phyloP scores from a whole-genome alignment of 2,888 invertebrate species.

The Pristionchus exspectatus region DNA sequence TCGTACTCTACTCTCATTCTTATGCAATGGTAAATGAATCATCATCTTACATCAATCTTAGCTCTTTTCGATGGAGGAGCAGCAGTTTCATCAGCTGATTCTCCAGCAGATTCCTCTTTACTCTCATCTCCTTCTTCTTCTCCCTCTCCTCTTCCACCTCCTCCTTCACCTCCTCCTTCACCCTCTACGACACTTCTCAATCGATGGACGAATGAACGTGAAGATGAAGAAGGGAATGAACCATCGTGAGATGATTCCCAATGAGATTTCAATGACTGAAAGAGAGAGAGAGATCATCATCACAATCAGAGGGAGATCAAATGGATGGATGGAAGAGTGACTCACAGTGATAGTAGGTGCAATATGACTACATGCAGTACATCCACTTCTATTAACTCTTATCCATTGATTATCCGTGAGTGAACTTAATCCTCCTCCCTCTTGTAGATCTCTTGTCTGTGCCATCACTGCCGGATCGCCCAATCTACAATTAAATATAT shows the following conservation, averaged over 20 bases:
- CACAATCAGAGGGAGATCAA: too few relatives aligned
- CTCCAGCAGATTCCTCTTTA: slow-evolving; percentile 48
- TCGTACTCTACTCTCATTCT: too few relatives aligned
- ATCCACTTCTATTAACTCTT: neutral
- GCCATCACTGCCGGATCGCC: slow-evolving; percentile 53
- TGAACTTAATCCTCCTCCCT: neutral
- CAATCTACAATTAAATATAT: slow-evolving; percentile 1
- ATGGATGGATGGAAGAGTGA: too few relatives aligned
- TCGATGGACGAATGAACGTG: slow-evolving; percentile 59
- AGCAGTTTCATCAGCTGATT: slow-evolving; percentile 57
- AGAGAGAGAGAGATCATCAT: neutral
- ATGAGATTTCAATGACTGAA: slow-evolving; percentile 62
- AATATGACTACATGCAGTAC: neutral
- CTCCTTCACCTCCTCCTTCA: slow-evolving; percentile 48
- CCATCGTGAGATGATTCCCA: slow-evolving; percentile 63
- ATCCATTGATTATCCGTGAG: neutral
- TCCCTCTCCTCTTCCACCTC: too few relatives aligned
- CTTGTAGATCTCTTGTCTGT: slow-evolving; percentile 44
- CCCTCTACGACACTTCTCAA: slow-evolving; percentile 57
- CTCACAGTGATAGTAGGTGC: neutral
- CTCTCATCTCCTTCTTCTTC: slow-evolving; percentile 55
- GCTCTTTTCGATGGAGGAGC: slow-evolving; percentile 64
- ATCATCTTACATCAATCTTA: neutral
- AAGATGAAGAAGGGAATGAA: slow-evolving; percentile 16
- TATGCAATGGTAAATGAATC: neutral